Base-by-base conservation (phyloP, 1,140 invertebrate genomes). In the Doryteuthis pealeii region DNA sequence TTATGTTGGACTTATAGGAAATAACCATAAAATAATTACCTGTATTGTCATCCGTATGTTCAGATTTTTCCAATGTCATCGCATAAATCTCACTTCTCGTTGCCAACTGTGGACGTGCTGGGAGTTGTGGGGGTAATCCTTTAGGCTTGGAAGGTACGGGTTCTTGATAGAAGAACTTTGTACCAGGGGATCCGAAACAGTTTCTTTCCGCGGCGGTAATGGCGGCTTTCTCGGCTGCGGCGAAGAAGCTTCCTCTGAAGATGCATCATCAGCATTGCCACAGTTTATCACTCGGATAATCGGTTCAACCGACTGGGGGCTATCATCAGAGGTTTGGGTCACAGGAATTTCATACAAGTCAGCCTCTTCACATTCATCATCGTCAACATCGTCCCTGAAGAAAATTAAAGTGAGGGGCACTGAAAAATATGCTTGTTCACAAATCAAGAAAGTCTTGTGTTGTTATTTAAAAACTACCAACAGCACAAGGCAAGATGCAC, bases 321-420 rank as follows among this genome's bases (percentile, higher is more conserved):
- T 78, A 22, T 78, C 75, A 6, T 73, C 76, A 0, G 76, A 74
- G 14, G 62, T 58, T 66, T 71, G 75, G 12, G 76, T 75, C 1
- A 80, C 74, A 15, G 78, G 78, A 72, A 80, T 78, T 70, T 80
- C 78, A 70, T 80, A 80, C 69, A 79, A 67, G 58, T 75, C 78
- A 26, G 72, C 74, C 26, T 75, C 77, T 68, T 77, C 75, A 22
- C 72, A 73, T 0, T 77, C 35, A 10, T 40, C 35, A 40, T 40
- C 76, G 32, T 74, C 76, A 22, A 74, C 76, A 45, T 62, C 43
- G 22, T n/a, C n/a, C n/a, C n/a, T n/a, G n/a, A n/a, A n/a, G n/a
- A n/a, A n/a, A n/a, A n/a, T n/a, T n/a, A n/a, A n/a, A n/a, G n/a
- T n/a, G n/a, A n/a, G n/a, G n/a, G n/a, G n/a, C n/a, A n/a, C n/a